Conservation (phyloP, 2,888 invertebrate species). For the Pantelozetes paolii region DNA sequence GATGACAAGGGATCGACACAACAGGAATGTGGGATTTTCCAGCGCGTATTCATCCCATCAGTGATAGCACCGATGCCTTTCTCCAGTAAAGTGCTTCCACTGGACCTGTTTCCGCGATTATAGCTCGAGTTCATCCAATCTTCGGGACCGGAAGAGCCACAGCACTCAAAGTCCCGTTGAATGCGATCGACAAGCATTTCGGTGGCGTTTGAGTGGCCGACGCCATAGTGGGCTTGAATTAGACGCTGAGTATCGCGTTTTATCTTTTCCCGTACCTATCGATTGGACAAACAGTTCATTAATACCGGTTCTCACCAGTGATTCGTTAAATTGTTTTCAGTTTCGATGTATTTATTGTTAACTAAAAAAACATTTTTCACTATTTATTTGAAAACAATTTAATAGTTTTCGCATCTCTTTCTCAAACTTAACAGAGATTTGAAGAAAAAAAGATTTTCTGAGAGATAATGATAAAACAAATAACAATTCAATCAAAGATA, state of each 20-base stretch:
- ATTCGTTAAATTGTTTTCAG: neutral
- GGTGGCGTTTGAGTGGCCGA: conserved; percentile 38
- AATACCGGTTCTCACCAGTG: neutral
- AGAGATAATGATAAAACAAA: too few relatives aligned
- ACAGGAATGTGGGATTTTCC: conserved; percentile 43
- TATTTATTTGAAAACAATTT: too few relatives aligned
- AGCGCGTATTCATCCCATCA: conserved; percentile 1
- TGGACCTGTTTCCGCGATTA: conserved; percentile 35
- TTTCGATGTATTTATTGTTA: too few relatives aligned
- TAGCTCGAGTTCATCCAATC: conserved; percentile 53
- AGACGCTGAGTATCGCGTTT: conserved; percentile 29
- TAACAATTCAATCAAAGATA: too few relatives aligned
- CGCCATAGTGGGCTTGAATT: conserved; percentile 36
- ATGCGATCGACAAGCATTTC: conserved; percentile 43
- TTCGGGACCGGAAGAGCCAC: conserved; percentile 38
- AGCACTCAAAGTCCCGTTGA: conserved; percentile 43
- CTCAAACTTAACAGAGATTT: too few relatives aligned
- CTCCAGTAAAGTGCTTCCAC: neutral
- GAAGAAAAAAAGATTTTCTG: too few relatives aligned
- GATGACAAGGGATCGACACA: conserved; percentile 7
- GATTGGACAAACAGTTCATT: neutral
- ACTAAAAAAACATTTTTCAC: too few relatives aligned
- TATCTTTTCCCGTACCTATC: conserved; percentile 29
- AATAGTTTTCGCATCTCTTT: too few relatives aligned
- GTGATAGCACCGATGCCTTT: conserved; percentile 3